Evolutionary conservation across 2,888 invertebrate species (phyloP), one percentile per base, ranked within the genome.

Genomic region (Pristionchus arcanus): DNA sequence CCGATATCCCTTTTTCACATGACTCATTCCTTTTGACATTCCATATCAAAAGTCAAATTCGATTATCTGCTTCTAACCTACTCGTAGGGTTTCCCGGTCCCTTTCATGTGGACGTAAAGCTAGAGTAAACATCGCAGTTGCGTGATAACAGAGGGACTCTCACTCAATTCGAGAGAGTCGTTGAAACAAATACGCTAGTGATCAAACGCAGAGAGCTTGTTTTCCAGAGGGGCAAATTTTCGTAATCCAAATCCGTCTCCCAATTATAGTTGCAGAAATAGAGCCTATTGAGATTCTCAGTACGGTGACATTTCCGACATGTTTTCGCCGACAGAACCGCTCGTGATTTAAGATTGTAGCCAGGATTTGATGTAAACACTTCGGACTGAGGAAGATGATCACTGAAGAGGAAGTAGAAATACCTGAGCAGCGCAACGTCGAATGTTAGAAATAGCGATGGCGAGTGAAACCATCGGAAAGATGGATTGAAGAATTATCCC

Each of bases 371-470:
- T 25, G 63, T 63, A 63, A 63, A 63, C 63, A 63, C 63, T 63
- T 63, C 25, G 63, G 63, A 28, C 28, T 28, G 28, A 34, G 13
- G 71, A 37, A 74, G 37, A 71, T 19, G 71, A 74, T 31, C n/a
- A 25, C 25, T 68, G 28, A 28, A 4, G 42, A 77, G 74, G 74
- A 77, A 25, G 74, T 37, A 42, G 34, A 42, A 13, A 31, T 37
- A 87, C 87, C 87, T 87, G 87, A 11, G 87, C 87, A 5, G 87
- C 63, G 28, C 87, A 87, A 21, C 87, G 37, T 28, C 31, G 21
- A 25, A 87, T 87, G 28, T 87, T 87, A 0, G 49, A 21, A n/a
- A 87, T 63, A n/a, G 87, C 87, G 34, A 87, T 87, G n/a, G 49
- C 87, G 11, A 87, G 37, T 25, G 42, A 37, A 49, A 87, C 66